Conservation (phyloP, 2,797 vertebrate species). For the Cheirogaleus major region DNA sequence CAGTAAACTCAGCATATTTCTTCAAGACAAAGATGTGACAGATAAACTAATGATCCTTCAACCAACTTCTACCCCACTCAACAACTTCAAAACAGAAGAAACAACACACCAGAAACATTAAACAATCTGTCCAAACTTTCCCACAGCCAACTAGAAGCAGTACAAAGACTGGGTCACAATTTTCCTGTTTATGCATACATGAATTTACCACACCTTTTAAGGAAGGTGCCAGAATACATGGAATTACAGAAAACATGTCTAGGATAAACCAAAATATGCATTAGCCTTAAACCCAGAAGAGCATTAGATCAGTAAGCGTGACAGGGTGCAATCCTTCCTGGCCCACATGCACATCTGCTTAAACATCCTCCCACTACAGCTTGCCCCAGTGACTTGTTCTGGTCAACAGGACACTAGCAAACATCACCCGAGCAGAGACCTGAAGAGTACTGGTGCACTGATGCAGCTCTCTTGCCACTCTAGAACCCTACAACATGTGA, state of each 20-base stretch:
- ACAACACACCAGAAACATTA: background rate
- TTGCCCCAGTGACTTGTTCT: background rate
- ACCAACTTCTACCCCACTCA: background rate
- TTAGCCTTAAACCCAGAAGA: background rate
- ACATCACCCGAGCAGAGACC: background rate
- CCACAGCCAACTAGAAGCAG: background rate
- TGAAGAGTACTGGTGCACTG: background rate
- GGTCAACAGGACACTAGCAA: background rate
- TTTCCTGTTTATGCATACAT: background rate
- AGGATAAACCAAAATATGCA: background rate
- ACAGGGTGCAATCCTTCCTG: no score
- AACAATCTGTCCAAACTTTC: background rate
- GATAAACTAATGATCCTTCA: background rate
- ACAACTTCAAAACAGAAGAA: background rate
- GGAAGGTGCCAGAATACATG: background rate
- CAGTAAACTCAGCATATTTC: background rate
- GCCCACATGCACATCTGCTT: background rate
- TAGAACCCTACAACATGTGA: background rate
- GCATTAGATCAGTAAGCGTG: background rate
- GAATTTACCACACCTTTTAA: background rate
- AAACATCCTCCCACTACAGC: fast-evolving
- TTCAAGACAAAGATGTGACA: background rate
- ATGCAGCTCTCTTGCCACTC: background rate
- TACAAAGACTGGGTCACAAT: background rate
- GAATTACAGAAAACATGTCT: background rate